Conservation (phyloP, 2,113 vertebrate genomes). For the Eudyptes chrysolophus region DNA sequence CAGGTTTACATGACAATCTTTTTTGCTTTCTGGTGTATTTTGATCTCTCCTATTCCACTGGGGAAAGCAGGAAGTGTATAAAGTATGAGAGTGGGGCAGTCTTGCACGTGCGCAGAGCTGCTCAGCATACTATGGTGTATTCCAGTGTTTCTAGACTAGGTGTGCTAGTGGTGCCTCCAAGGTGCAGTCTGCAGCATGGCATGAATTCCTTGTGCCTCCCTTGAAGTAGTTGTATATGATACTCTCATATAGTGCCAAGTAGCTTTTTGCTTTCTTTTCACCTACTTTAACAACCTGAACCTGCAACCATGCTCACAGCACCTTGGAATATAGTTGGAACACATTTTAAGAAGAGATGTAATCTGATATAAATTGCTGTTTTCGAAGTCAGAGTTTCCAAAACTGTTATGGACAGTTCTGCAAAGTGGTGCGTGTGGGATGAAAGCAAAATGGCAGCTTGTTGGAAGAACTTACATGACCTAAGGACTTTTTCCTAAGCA, state of each 20-base stretch:
- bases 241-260: not conserved
- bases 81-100: not conserved
- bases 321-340: not conserved
- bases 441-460: not conserved
- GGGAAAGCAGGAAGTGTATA: not conserved
- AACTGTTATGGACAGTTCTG: not conserved
- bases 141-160: not conserved
- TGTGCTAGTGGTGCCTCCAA: not conserved
- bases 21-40: not conserved
- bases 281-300: not conserved
- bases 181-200: not conserved
- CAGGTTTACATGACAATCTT: not conserved
- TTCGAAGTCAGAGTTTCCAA: not conserved
- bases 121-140: not conserved
- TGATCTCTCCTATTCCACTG: not conserved
- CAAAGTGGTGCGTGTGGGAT: accelerated
- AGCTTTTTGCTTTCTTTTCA: not conserved
- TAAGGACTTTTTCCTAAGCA: not conserved
- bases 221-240: not conserved
- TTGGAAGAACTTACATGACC: not conserved
- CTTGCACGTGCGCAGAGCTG: not conserved
- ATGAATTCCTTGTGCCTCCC: not conserved
- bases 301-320: not conserved
- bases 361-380: not conserved
- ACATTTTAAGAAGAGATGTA: not conserved